A percentile compares a stretch with the other conserved stretches of the same genome.
Evolutionary conservation across 2,888 invertebrate genomes (phyloP).

Genomic region (Lasioglossum pauxillum): DNA sequence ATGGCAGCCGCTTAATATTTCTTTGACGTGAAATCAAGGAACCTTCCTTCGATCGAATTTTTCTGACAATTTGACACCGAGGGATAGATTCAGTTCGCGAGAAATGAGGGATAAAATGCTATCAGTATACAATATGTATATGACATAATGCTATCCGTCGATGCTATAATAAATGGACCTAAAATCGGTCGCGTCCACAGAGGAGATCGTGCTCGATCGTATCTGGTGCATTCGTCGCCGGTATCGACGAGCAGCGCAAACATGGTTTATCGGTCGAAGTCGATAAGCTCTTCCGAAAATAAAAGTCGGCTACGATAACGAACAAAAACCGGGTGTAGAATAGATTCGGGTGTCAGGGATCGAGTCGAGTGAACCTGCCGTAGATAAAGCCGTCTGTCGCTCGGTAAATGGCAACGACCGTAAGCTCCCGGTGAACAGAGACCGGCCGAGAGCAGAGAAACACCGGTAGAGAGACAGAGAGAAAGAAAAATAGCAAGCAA

Average conservation of each 20-base stretch:
- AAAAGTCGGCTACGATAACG: conserved; percentile 19
- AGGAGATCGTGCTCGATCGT: neutral
- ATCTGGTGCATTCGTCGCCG: neutral
- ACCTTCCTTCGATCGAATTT: no score
- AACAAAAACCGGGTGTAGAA: conserved; percentile 21
- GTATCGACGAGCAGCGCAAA: conserved; percentile 19
- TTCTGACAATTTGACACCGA: no score
- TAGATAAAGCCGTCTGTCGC: conserved; percentile 24
- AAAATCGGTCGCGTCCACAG: neutral
- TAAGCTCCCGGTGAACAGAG: neutral
- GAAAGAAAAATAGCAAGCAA: neutral
- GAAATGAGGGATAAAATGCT: no score
- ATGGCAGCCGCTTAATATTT: no score
- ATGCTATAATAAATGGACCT: neutral
- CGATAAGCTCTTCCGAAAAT: conserved; percentile 39
- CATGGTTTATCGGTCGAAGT: conserved; percentile 35
- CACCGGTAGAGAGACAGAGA: neutral
- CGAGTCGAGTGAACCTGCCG: conserved; percentile 5
- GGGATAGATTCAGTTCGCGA: no score
- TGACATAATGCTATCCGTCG: neutral
- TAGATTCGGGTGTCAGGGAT: conserved; percentile 26
- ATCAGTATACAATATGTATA: no score
- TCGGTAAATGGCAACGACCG: conserved; percentile 30
- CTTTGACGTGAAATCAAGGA: no score
- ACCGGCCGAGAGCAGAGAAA: neutral